phyloP scores from a whole-genome alignment of 1,140 invertebrate genomes.

The Bemisia tabaci region DNA sequence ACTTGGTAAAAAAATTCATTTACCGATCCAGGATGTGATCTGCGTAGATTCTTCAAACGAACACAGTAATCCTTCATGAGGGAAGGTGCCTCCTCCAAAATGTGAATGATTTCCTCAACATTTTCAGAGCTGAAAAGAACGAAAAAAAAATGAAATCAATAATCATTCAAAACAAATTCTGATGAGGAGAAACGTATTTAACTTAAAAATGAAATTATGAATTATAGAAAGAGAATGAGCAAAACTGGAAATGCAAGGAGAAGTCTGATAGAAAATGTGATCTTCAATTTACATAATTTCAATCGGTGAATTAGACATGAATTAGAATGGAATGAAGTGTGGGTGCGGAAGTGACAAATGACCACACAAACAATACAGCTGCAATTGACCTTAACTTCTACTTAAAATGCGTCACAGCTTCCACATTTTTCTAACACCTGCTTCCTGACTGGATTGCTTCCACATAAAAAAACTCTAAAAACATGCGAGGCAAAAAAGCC shows the following conservation, averaged over 20 bases:
- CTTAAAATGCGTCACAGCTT: neutral
- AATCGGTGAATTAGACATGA: neutral
- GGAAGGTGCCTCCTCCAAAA: neutral
- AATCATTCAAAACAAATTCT: no score
- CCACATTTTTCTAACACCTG: neutral
- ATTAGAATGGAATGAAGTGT: neutral
- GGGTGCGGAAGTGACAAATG: neutral
- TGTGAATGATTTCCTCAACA: neutral
- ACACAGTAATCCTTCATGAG: neutral
- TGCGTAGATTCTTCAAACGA: neutral
- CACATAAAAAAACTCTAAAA: no score
- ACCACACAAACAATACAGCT: neutral
- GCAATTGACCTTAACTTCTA: neutral
- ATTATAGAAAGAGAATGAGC: no score
- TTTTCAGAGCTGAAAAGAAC: neutral
- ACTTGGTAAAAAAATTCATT: no score
- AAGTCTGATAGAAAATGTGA: neutral
- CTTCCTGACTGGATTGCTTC: no score
- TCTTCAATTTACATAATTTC: neutral
- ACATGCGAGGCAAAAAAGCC: no score
- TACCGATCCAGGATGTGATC: neutral
- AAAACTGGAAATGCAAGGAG: no score
- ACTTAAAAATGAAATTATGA: no score
- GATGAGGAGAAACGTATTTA: no score
- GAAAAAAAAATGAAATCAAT: no score